These are phyloP conservation scores for Montipora sp. DNA, from an alignment of 64 coral and sea anemone species.

Conservation along the genomic window DNA sequence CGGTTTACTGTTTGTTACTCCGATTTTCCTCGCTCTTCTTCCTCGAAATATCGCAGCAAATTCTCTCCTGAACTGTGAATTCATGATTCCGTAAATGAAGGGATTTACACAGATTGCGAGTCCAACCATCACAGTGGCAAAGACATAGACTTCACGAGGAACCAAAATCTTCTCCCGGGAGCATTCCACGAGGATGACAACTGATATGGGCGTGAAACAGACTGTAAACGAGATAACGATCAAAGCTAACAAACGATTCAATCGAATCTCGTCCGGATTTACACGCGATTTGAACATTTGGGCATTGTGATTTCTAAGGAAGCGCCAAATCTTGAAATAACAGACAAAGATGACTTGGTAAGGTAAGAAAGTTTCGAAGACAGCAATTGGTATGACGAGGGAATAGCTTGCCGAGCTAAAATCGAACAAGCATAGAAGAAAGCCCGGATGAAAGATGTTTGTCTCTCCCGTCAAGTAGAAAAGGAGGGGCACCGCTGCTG, in stretches of 20 bases:
- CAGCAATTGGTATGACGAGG: neutral
- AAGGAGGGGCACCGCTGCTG: neutral
- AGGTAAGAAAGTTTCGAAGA: conserved; percentile 14
- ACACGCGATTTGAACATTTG: neutral
- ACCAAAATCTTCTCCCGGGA: neutral
- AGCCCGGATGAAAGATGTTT: conserved; percentile 23
- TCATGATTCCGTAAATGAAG: conserved; percentile 61
- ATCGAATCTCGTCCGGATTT: conserved; percentile 14
- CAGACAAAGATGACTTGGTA: conserved; percentile 36
- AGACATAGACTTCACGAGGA: conserved; percentile 50
- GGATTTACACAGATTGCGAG: conserved; percentile 37
- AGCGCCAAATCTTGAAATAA: conserved; percentile 39
- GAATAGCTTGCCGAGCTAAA: conserved; percentile 15
- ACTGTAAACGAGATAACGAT: conserved; percentile 13
- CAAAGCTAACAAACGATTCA: neutral
- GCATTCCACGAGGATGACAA: conserved; percentile 1
- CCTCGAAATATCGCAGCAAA: conserved; percentile 34
- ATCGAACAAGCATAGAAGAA: conserved; percentile 22
- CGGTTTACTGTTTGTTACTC: neutral
- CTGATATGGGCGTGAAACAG: conserved; percentile 22
- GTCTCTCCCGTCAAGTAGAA: conserved; percentile 3
- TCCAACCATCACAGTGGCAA: neutral
- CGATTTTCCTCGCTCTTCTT: neutral
- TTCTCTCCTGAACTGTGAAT: conserved; percentile 42
- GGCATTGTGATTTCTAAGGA: neutral